These are phyloP conservation scores for Trigoniulus corallinus DNA, from an alignment of 1,140 invertebrate genomes.

Conservation along the genomic window DNA sequence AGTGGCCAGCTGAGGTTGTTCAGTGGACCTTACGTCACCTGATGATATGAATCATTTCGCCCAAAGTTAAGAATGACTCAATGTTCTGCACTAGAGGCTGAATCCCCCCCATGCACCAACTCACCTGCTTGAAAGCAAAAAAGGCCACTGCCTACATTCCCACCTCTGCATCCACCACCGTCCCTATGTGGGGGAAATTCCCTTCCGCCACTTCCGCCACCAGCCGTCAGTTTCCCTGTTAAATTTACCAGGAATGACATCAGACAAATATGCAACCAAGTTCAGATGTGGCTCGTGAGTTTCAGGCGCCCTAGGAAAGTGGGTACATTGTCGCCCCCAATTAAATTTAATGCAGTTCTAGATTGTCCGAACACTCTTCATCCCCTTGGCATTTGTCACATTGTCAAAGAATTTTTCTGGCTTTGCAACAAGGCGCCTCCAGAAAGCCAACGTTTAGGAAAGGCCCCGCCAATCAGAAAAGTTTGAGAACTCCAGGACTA, in stretches of 20 bases:
- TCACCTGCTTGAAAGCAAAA: not conserved
- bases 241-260: too few relatives aligned
- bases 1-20: conserved; percentile 60
- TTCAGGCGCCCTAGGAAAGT: too few relatives aligned
- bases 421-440: too few relatives aligned
- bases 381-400: not conserved
- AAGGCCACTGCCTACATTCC: not conserved
- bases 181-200: not conserved
- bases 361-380: too few relatives aligned
- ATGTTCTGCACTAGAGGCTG: not conserved
- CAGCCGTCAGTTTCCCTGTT: not conserved
- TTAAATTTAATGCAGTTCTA: too few relatives aligned
- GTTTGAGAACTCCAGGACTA: too few relatives aligned
- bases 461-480: too few relatives aligned
- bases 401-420: too few relatives aligned
- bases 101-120: not conserved
- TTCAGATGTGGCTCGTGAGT: too few relatives aligned
- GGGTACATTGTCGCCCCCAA: too few relatives aligned
- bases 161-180: not conserved
- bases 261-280: too few relatives aligned
- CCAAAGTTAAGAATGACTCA: not conserved
- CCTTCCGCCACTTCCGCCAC: not conserved
- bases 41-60: not conserved
- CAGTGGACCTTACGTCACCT: conserved; percentile 75
- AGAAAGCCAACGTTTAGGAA: too few relatives aligned